Evolutionary conservation across 2,888 invertebrate species (phyloP).

Genomic region (Idaea aversata): DNA sequence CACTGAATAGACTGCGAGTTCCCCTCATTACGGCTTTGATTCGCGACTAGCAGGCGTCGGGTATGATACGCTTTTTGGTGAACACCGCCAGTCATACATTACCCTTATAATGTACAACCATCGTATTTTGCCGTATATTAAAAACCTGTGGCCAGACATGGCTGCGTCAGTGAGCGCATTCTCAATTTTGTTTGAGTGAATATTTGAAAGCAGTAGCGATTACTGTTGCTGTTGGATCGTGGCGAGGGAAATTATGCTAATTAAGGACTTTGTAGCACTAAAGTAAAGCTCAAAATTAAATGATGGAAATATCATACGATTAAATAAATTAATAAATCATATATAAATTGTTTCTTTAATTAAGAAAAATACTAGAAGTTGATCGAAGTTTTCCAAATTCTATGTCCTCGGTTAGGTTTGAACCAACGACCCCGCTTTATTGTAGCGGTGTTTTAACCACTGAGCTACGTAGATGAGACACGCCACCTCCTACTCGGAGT

Average conservation of each 20-base stretch:
- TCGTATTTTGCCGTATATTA: neutral
- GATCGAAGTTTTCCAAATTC: no score
- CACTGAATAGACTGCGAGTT: neutral
- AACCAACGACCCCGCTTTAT: no score
- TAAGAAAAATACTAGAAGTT: no score
- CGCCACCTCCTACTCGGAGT: no score
- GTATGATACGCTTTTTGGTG: neutral
- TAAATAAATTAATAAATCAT: no score
- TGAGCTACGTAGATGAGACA: no score
- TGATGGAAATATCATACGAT: no score
- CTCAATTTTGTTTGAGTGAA: neutral
- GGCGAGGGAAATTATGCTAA: neutral
- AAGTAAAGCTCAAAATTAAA: neutral
- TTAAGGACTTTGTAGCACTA: neutral
- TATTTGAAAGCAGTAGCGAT: neutral
- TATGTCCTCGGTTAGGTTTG: no score
- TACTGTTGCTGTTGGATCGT: neutral
- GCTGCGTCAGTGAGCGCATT: neutral
- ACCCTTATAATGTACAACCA: neutral
- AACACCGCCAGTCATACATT: neutral
- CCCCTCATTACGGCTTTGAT: neutral
- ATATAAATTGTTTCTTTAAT: no score
- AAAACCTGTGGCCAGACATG: neutral
- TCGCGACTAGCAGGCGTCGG: neutral
- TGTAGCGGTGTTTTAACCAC: no score